Evolutionary conservation across 2,797 vertebrate species (phyloP).

Genomic region (Cossypha caffra): DNA sequence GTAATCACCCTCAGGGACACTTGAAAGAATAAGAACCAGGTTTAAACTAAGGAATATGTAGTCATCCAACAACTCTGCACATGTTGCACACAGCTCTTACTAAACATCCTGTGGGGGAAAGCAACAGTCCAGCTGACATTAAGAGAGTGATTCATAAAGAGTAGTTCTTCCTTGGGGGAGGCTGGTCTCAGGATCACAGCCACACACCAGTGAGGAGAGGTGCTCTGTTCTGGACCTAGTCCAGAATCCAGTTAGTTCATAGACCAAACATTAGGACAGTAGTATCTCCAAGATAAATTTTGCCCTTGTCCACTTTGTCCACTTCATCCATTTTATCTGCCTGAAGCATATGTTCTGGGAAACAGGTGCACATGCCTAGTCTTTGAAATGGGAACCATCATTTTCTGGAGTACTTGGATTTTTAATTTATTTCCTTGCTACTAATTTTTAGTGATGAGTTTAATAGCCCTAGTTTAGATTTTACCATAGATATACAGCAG

Average conservation of each 20-base stretch:
- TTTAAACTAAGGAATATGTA: background rate
- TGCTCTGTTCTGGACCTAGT: rapidly evolving
- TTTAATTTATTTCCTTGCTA: background rate
- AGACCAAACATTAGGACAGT: background rate
- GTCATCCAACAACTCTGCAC: background rate
- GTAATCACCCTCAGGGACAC: background rate
- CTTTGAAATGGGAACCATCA: background rate
- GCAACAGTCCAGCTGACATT: background rate
- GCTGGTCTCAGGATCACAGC: background rate
- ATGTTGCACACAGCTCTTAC: background rate
- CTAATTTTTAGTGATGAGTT: background rate
- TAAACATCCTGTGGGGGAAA: background rate
- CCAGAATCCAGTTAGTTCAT: background rate
- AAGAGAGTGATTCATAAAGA: background rate
- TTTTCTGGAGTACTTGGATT: background rate
- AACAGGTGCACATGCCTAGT: background rate
- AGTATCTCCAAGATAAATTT: background rate
- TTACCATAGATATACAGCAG: background rate
- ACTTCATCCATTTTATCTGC: background rate
- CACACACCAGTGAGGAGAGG: background rate
- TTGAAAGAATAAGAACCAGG: background rate
- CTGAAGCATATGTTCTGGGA: background rate
- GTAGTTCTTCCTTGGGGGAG: background rate
- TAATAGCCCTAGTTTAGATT: background rate
- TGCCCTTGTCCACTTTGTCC: background rate